phyloP scores from a whole-genome alignment of 2,113 vertebrate genomes.

The Eptesicus fuscus region DNA sequence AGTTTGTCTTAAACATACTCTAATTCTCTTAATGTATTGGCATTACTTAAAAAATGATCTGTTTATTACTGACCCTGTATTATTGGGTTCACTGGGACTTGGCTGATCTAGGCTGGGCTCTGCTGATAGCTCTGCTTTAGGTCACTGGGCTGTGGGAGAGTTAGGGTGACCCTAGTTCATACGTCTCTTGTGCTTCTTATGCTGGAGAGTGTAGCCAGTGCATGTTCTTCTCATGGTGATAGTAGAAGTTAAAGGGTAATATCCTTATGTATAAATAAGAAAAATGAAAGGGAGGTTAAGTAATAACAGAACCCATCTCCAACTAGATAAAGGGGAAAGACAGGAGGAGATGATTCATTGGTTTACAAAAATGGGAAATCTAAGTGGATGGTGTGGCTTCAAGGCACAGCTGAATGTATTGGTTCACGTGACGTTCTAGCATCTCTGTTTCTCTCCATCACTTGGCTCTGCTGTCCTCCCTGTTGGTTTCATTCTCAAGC shows the following conservation, averaged over 20 bases:
- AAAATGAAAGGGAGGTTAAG: conserved; percentile 3
- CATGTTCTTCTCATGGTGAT: not conserved
- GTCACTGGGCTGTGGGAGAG: not conserved
- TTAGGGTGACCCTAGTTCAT: not conserved
- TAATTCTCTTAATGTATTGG: not conserved
- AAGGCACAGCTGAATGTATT: not conserved
- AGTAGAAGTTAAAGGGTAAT: not conserved
- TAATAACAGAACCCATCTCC: not conserved
- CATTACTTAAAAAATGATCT: not conserved
- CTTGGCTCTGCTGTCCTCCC: not conserved
- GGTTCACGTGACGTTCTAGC: not conserved
- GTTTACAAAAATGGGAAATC: not conserved
- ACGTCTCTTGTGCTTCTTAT: not conserved
- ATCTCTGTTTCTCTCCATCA: not conserved
- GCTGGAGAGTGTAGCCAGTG: not conserved
- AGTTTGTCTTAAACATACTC: not conserved
- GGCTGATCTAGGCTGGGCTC: not conserved
- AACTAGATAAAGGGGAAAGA: not conserved
- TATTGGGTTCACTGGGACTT: not conserved
- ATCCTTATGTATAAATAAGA: not conserved
- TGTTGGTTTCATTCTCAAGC: not conserved
- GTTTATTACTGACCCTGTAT: not conserved
- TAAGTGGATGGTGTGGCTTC: not conserved
- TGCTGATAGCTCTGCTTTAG: not conserved
- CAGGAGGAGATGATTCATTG: not conserved